Conservation (phyloP, 2,888 invertebrate species). For the Melieria omissa region DNA sequence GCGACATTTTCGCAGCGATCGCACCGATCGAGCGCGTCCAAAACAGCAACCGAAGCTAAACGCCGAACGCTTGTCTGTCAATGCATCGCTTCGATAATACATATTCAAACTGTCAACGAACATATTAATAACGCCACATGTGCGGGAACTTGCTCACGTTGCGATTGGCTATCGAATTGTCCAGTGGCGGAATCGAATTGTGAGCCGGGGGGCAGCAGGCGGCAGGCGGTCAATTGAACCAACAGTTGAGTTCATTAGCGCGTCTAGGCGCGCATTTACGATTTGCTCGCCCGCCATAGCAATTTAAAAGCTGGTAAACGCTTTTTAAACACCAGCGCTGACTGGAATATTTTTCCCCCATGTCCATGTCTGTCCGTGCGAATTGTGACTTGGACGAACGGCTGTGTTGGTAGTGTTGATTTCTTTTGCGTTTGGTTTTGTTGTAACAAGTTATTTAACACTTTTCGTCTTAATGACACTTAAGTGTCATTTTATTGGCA, state of each 20-base stretch:
- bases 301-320: background rate
- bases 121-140: no score
- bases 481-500: constrained; percentile 26
- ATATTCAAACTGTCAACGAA: no score
- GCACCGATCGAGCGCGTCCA: no score
- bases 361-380: background rate
- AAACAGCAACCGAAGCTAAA: no score
- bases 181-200: no score
- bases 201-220: no score
- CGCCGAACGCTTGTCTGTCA: no score
- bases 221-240: no score
- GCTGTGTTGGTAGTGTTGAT: background rate
- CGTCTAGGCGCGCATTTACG: background rate
- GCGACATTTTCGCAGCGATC: no score
- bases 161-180: no score
- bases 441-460: constrained; percentile 32
- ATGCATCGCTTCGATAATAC: no score
- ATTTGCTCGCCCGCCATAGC: background rate
- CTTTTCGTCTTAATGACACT: constrained; percentile 26
- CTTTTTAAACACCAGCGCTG: background rate
- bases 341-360: background rate
- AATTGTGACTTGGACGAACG: background rate
- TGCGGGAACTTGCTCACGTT: no score
- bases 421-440: background rate
- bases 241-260: background rate